phyloP scores from a whole-genome alignment of 2,888 invertebrate genomes.

The Ommatoiulus sabulosus region DNA sequence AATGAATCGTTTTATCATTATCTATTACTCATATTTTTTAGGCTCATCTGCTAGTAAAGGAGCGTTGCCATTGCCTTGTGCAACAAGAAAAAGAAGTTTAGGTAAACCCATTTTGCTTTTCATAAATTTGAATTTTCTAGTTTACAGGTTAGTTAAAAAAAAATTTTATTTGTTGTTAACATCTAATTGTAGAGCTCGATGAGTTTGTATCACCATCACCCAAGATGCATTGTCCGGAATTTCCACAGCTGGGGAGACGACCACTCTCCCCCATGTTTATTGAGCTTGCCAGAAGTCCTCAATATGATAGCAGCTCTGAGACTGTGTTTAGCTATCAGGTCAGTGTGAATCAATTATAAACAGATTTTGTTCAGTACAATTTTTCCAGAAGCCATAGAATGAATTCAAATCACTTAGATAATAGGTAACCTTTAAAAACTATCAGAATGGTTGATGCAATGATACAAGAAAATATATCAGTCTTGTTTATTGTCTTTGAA shows the following conservation, averaged over 20 bases:
- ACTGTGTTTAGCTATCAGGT: constrained; percentile 58
- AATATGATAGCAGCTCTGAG: constrained; percentile 58
- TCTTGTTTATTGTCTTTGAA: too few species aligned
- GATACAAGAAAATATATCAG: too few species aligned
- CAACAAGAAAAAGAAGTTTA: neutral
- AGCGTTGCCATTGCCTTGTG: neutral
- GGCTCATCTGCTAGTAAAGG: neutral
- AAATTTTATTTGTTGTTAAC: neutral
- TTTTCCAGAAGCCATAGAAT: neutral
- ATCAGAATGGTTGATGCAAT: too few species aligned
- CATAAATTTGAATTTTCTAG: neutral
- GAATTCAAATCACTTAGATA: too few species aligned
- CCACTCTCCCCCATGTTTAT: constrained; percentile 57
- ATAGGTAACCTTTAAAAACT: too few species aligned
- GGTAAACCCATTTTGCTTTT: neutral
- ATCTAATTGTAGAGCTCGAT: constrained; percentile 12
- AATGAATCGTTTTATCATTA: neutral
- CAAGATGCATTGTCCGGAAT: constrained; percentile 49
- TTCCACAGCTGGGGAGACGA: neutral
- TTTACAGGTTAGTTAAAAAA: neutral
- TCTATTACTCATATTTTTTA: neutral
- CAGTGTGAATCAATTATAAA: neutral
- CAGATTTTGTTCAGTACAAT: too few species aligned
- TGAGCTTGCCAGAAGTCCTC: constrained; percentile 47
- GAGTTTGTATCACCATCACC: neutral